phyloP scores from a whole-genome alignment of 2,797 vertebrate genomes.

The Siniperca obscura region DNA sequence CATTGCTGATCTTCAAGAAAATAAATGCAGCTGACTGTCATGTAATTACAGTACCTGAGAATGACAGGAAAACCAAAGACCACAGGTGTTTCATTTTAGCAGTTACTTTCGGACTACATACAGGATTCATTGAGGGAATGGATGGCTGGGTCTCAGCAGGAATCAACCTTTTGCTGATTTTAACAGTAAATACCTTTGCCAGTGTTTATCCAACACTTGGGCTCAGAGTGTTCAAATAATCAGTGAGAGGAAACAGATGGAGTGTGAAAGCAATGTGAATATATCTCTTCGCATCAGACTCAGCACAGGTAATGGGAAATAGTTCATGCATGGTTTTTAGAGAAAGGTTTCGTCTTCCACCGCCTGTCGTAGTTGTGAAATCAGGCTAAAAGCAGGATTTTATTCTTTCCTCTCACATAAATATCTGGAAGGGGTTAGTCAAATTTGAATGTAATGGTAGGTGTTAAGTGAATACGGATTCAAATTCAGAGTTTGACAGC shows the following conservation, averaged over 20 bases:
- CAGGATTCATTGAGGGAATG: conserved; percentile 59
- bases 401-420: conserved; percentile 21
- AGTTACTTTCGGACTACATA: conserved; percentile 55
- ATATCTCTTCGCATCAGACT: conserved; percentile 55
- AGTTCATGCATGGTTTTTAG: conserved; percentile 56
- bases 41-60: conserved; percentile 38
- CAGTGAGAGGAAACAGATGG: conserved; percentile 78
- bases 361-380: conserved; percentile 17
- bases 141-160: conserved; percentile 63
- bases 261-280: conserved; percentile 69
- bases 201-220: conserved; percentile 74
- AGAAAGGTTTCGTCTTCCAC: conserved; percentile 44
- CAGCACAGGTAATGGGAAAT: conserved; percentile 64
- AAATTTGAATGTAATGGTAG: conserved; percentile 27
- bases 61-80: conserved; percentile 43
- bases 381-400: conserved; percentile 31
- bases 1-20: conserved; percentile 29
- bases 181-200: conserved; percentile 69
- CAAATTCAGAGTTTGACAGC: conserved; percentile 25
- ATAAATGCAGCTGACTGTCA: conserved; percentile 37
- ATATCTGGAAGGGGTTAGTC: conserved; percentile 27
- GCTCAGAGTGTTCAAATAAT: conserved; percentile 72
- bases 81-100: conserved; percentile 75
- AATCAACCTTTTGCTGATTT: conserved; percentile 74
- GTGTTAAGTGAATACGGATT: conserved; percentile 38